A percentile compares a stretch with the other conserved stretches of the same genome.
Evolutionary conservation across 2,797 vertebrate species (phyloP).

Genomic region (Neomorphus geoffroyi): DNA sequence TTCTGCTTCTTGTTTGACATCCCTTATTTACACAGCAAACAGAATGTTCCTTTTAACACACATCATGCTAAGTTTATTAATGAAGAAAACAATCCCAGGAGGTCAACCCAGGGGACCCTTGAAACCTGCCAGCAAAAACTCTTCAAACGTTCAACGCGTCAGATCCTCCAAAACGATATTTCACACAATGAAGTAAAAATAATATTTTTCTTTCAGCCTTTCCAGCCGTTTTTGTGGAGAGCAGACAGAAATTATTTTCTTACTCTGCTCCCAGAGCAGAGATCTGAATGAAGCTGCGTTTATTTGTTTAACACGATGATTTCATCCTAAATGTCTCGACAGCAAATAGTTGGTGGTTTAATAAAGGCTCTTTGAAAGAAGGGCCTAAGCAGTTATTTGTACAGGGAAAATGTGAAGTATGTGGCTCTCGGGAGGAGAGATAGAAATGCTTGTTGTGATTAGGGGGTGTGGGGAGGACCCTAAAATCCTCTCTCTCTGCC

Average conservation of each 20-base stretch:
- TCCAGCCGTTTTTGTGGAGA: slow-evolving; percentile 81
- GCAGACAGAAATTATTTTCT: slow-evolving; percentile 87
- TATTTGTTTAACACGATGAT: slow-evolving; percentile 86
- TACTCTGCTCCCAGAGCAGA: slow-evolving; percentile 82
- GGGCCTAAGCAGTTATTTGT: slow-evolving; percentile 65
- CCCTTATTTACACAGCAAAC: slow-evolving; percentile 85
- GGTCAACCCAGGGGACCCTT: slow-evolving; percentile 77
- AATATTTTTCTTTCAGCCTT: slow-evolving; percentile 88
- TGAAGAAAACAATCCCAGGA: slow-evolving; percentile 83
- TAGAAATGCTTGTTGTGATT: slow-evolving; percentile 57
- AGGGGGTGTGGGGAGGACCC: background rate
- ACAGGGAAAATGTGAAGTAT: slow-evolving; percentile 70
- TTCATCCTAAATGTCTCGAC: slow-evolving; percentile 84
- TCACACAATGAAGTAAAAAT: slow-evolving; percentile 89
- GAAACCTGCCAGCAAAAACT: slow-evolving; percentile 83
- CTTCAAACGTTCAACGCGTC: slow-evolving; percentile 80
- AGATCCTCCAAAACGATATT: slow-evolving; percentile 86
- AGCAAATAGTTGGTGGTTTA: slow-evolving; percentile 83
- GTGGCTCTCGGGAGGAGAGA: slow-evolving; percentile 53
- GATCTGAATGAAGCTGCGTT: slow-evolving; percentile 81
- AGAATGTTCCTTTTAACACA: slow-evolving; percentile 82
- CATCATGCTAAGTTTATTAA: slow-evolving; percentile 85
- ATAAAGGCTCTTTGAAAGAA: slow-evolving; percentile 80
- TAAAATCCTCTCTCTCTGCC: background rate
- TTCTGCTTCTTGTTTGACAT: slow-evolving; percentile 81